A percentile compares a stretch with the other conserved stretches of the same genome.
phyloP scores from a whole-genome alignment of 2,797 vertebrate species.

The Leuciscus waleckii region DNA sequence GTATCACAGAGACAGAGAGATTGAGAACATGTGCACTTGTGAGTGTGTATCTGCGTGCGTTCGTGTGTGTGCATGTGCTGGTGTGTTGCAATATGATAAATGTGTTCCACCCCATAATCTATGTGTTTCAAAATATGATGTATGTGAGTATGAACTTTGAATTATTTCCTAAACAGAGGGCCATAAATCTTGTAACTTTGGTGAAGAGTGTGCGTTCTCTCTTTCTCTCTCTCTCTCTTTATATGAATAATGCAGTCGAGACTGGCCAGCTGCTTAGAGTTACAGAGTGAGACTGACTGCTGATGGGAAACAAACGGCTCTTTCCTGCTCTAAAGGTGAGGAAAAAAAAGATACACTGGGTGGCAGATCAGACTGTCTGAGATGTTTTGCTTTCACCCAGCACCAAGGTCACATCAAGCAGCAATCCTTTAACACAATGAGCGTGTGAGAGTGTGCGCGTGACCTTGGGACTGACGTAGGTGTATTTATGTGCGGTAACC shows the following conservation, averaged over 20 bases:
- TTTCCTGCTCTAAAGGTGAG: constrained; percentile 66
- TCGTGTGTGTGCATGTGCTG: constrained; percentile 74
- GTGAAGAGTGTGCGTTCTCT: constrained; percentile 73
- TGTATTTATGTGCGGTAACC: constrained; percentile 39
- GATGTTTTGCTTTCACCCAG: constrained; percentile 55
- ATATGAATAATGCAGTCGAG: constrained; percentile 84
- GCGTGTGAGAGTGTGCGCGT: constrained; percentile 43
- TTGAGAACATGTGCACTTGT: constrained; percentile 51
- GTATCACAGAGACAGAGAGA: constrained; percentile 44
- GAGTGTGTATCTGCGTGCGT: constrained; percentile 49
- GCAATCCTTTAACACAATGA: constrained; percentile 55
- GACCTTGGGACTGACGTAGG: constrained; percentile 52
- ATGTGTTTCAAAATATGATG: constrained; percentile 90
- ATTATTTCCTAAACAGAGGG: constrained; percentile 88
- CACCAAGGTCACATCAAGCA: constrained; percentile 67
- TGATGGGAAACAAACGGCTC: constrained; percentile 73
- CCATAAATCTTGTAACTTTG: constrained; percentile 87
- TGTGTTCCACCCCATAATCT: constrained; percentile 87
- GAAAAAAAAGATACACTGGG: constrained; percentile 56
- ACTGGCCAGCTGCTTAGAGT: constrained; percentile 78
- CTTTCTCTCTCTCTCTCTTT: constrained; percentile 63
- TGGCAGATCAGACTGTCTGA: constrained; percentile 57
- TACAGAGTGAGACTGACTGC: constrained; percentile 69
- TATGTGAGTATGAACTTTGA: constrained; percentile 90
- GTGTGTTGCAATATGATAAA: constrained; percentile 84